Conservation (phyloP, 2,797 vertebrate genomes). For the Phoeniculus purpureus region DNA sequence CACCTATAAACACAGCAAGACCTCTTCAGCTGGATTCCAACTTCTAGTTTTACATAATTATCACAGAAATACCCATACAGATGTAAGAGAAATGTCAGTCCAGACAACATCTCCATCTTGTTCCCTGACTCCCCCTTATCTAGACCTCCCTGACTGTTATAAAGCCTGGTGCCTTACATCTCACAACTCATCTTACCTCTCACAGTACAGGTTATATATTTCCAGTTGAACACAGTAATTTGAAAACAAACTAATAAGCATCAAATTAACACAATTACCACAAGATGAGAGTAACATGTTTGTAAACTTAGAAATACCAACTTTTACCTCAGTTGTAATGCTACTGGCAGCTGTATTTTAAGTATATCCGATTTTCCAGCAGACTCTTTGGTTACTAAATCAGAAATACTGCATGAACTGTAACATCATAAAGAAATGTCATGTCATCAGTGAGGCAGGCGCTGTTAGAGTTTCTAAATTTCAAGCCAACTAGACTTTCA, state of each 20-base stretch:
- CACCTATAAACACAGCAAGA: neutral
- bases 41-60: neutral
- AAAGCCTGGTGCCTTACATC: neutral
- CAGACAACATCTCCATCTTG: neutral
- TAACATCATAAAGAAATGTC: neutral
- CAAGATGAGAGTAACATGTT: neutral
- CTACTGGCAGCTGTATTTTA: neutral
- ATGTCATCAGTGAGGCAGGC: neutral
- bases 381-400: neutral
- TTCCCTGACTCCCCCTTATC: neutral
- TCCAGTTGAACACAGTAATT: neutral
- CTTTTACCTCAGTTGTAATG: neutral
- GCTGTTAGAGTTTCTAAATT: conserved; percentile 8
- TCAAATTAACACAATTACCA: neutral
- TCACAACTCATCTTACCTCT: neutral
- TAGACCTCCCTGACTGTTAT: neutral
- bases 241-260: neutral
- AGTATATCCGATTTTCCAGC: neutral
- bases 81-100: neutral
- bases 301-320: neutral
- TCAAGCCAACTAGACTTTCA: conserved; percentile 46
- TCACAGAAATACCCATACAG: neutral
- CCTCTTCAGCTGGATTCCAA: neutral
- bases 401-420: neutral
- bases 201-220: neutral